A percentile compares a stretch with the other conserved stretches of the same genome.
phyloP scores from a whole-genome alignment of 2,797 vertebrate genomes.

The Tamandua tetradactyla region DNA sequence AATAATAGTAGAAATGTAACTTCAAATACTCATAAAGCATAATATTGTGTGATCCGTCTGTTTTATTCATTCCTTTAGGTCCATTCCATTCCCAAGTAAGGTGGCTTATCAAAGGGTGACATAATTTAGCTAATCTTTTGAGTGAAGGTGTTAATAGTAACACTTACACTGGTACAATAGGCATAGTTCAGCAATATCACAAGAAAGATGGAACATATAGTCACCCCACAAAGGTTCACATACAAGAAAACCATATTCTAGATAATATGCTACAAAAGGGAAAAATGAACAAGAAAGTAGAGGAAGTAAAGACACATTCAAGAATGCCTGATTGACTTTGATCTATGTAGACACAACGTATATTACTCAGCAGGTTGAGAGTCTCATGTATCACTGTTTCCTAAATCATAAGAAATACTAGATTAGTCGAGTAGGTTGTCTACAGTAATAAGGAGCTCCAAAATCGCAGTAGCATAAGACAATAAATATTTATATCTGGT shows the following conservation, averaged over 20 bases:
- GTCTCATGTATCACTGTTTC: neutral
- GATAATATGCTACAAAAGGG: neutral
- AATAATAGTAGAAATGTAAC: neutral
- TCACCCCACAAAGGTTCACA: neutral
- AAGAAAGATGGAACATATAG: neutral
- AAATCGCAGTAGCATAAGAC: neutral
- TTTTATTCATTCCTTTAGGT: slow-evolving; percentile 25
- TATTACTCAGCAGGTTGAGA: neutral
- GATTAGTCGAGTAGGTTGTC: neutral
- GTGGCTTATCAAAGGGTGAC: neutral
- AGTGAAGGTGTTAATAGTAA: slow-evolving; percentile 14
- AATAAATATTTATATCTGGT: neutral
- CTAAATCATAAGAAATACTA: neutral
- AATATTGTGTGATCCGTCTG: neutral
- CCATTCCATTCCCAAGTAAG: neutral
- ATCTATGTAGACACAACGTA: neutral
- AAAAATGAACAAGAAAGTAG: neutral
- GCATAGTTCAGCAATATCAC: neutral
- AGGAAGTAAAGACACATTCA: neutral
- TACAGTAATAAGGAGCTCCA: neutral
- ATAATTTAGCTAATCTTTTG: slow-evolving; percentile 29
- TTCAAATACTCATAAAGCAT: neutral
- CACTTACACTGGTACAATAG: neutral
- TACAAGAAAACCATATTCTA: neutral
- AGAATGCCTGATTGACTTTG: neutral